Conservation (phyloP, 2,113 vertebrate species). For the Cryptomyrus ogoouensis region DNA sequence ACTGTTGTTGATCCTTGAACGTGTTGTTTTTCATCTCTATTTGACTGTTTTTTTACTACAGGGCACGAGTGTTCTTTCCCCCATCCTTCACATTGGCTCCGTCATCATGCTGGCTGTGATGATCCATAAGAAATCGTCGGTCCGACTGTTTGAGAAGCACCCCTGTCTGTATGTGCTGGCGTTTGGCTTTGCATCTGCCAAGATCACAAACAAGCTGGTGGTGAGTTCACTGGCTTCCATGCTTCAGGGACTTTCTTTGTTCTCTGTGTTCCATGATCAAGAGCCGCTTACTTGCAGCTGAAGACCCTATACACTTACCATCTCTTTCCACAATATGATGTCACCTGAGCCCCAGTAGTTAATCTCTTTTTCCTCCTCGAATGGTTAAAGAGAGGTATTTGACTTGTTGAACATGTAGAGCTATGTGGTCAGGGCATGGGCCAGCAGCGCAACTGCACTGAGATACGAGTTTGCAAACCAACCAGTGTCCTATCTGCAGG, state of each 20-base stretch:
- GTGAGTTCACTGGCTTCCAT: slow-evolving; percentile 49
- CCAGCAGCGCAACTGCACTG: background rate
- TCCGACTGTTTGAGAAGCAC: slow-evolving; percentile 76
- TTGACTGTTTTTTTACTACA: slow-evolving; percentile 25
- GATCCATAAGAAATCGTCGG: slow-evolving; percentile 78
- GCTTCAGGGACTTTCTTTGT: background rate
- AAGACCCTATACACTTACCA: background rate
- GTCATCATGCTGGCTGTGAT: slow-evolving; percentile 71
- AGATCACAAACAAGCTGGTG: slow-evolving; percentile 85
- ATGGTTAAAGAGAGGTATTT: background rate
- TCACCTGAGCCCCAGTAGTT: background rate
- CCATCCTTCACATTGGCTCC: slow-evolving; percentile 76
- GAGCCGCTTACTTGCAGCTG: background rate
- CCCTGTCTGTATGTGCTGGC: slow-evolving; percentile 79
- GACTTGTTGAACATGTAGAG: background rate
- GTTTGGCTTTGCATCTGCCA: slow-evolving; percentile 80
- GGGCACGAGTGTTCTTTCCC: slow-evolving; percentile 82
- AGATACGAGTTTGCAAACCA: background rate
- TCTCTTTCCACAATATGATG: background rate
- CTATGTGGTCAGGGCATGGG: background rate
- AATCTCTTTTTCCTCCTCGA: background rate
- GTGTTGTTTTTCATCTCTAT: background rate
- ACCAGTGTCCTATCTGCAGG: slow-evolving; percentile 44
- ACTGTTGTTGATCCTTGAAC: background rate
- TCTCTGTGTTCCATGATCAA: background rate